Conservation (phyloP, 2,797 vertebrate genomes). For the Synaphobranchus kaupii region DNA sequence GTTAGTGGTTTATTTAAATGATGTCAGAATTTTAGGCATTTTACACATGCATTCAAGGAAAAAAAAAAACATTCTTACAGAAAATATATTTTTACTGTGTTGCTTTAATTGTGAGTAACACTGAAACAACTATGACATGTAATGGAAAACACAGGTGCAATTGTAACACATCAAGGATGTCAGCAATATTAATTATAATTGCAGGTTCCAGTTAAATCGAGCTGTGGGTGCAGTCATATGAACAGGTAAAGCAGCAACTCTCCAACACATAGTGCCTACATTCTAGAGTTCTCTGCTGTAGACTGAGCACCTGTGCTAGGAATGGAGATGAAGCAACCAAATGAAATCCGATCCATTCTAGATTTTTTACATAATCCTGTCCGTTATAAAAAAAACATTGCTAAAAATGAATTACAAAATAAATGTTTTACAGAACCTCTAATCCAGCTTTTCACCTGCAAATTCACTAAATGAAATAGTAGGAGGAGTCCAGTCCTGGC, state of each 20-base stretch:
- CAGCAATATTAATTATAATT: neutral
- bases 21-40: neutral
- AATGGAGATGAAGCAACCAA: neutral
- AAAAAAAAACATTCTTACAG: neutral
- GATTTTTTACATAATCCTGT: neutral
- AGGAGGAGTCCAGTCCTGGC: neutral
- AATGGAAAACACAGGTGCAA: neutral
- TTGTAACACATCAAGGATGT: neutral
- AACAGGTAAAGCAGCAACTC: neutral
- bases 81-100: neutral
- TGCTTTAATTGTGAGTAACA: neutral
- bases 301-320: neutral
- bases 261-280: neutral
- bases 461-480: neutral
- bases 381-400: neutral
- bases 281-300: neutral
- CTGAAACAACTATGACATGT: neutral
- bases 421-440: neutral
- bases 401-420: conserved; percentile 1
- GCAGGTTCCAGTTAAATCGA: neutral
- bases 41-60: neutral
- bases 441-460: neutral
- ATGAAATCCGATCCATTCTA: neutral
- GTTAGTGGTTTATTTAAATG: conserved; percentile 1
- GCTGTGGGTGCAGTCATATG: neutral